Conservation (phyloP, 2,888 invertebrate species). For the Orthosia gothica region DNA sequence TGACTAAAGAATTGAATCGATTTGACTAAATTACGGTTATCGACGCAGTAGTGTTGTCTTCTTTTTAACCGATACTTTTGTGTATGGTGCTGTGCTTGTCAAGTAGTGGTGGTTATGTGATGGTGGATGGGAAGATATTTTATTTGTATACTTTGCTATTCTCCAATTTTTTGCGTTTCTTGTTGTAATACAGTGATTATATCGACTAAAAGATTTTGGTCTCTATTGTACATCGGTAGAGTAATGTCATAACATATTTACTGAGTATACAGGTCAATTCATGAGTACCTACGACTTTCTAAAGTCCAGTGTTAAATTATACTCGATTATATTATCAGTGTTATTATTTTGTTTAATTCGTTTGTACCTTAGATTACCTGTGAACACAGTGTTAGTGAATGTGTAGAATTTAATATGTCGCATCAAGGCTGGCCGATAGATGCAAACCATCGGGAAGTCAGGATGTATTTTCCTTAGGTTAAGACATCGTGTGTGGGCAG, state of each 20-base stretch:
- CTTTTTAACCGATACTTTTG: constrained; percentile 36
- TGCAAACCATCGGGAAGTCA: no score
- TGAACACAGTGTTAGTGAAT: neutral
- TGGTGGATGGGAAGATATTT: constrained; percentile 68
- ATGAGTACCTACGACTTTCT: constrained; percentile 73
- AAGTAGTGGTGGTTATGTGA: constrained; percentile 70
- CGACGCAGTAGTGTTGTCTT: constrained; percentile 20
- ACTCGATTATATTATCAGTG: constrained; percentile 43
- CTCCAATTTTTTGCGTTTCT: constrained; percentile 70
- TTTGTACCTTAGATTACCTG: constrained; percentile 14
- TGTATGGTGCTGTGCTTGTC: constrained; percentile 48
- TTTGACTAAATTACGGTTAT: constrained; percentile 25
- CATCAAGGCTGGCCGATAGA: no score
- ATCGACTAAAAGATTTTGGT: constrained; percentile 47
- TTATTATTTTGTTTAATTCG: constrained; percentile 42
- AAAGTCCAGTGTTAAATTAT: constrained; percentile 68
- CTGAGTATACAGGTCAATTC: constrained; percentile 65
- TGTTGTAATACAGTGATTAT: constrained; percentile 40
- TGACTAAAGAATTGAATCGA: constrained; percentile 3
- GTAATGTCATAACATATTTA: constrained; percentile 44
- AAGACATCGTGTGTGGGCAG: no score
- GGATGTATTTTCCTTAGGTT: no score
- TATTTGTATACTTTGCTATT: constrained; percentile 65
- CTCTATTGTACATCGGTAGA: constrained; percentile 41
- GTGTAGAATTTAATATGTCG: neutral